Conservation (phyloP, 2,113 vertebrate species). For the Urocynchramus pylzowi region DNA sequence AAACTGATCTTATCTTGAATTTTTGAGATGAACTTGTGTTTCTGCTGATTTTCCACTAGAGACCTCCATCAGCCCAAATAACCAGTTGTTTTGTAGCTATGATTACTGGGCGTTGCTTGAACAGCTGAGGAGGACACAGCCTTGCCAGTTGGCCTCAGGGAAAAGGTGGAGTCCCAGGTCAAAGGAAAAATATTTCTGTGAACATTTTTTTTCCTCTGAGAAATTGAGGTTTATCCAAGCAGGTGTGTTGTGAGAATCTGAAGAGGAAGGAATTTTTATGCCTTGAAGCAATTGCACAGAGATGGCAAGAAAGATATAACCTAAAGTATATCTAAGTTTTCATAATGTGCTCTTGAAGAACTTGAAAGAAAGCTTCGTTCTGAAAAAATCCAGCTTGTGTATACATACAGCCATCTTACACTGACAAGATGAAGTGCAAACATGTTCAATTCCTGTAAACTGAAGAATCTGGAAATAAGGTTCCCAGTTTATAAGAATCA, state of each 20-base stretch:
- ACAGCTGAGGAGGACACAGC: slow-evolving; percentile 18
- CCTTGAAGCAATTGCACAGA: slow-evolving; percentile 33
- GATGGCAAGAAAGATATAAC: slow-evolving; percentile 35
- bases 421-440: background rate
- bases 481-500: background rate
- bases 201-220: slow-evolving; percentile 29
- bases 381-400: background rate
- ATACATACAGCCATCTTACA: background rate
- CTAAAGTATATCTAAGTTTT: background rate
- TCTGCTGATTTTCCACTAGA: slow-evolving; percentile 67
- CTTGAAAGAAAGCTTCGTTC: background rate
- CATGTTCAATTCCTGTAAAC: background rate
- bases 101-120: slow-evolving; percentile 14
- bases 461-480: background rate
- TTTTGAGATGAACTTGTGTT: slow-evolving; percentile 32
- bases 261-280: slow-evolving; percentile 59
- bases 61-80: slow-evolving; percentile 54
- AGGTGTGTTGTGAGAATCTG: slow-evolving; percentile 61
- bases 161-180: slow-evolving; percentile 54
- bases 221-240: slow-evolving; percentile 55
- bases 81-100: background rate
- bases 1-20: background rate
- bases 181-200: slow-evolving; percentile 56
- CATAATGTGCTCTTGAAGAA: background rate
- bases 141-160: slow-evolving; percentile 45